Base-by-base conservation (phyloP, 2,888 invertebrate species). In the Rotaria socialis region DNA sequence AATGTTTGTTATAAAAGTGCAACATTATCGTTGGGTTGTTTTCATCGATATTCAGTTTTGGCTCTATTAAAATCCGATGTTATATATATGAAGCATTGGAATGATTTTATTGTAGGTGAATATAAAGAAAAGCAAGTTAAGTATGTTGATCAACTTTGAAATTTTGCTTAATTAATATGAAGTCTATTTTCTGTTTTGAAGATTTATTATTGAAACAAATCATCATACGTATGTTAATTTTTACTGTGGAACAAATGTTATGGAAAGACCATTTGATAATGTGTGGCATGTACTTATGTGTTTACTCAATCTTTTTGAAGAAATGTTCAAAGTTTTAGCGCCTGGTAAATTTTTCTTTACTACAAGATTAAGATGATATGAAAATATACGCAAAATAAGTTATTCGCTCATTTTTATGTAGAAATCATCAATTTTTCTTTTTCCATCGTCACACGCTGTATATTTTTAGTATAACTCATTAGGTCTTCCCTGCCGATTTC, bases 21-120 rank as follows among this genome's bases (percentile, higher is more conserved):
- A 47, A n/a, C 14, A 10, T 47, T 80, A n/a, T 47, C 80, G n/a
- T 14, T 47, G 1, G 80, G 80, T 8, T 80, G n/a, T 11, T 80
- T 80, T 80, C 80, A 80, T 80, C 43, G n/a, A 47, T 47, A n/a
- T 80, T 80, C 47, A 47, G 80, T 80, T 24, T 80, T 47, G 14
- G 47, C 80, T 22, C 24, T 47, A 19, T 80, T 80, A 24, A 80
- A 47, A 80, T 24, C 47, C 11, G n/a, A 43, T 47, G n/a, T 80
- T 47, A 47, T 47, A 0, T 80, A 80, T 47, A 80, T 14, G 3
- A 35, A 80, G 24, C 80, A 80, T 80, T 80, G 80, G 80, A 80
- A 80, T 24, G 47, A 80, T 80, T 80, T 80, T 80, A 43, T 80
- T 47, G 7, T 47, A 1, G 80, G 80, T 47, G 47, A 80, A 80